Evolutionary conservation across 1,140 invertebrate genomes (phyloP).

Genomic region (Ostrea denselamellosa): DNA sequence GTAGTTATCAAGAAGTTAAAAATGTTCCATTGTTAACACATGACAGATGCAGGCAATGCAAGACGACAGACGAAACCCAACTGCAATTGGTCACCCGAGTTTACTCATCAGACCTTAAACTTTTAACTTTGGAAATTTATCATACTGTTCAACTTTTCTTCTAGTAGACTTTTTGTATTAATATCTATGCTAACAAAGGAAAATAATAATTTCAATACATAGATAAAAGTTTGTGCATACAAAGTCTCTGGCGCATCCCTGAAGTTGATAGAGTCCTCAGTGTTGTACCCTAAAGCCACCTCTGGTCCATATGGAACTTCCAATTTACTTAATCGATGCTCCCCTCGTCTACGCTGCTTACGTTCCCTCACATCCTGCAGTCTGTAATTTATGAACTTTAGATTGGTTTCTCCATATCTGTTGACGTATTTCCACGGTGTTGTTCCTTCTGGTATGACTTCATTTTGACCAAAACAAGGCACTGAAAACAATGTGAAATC

Average conservation of each 20-base stretch:
- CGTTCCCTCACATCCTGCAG: constrained; percentile 54
- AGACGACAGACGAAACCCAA: too few species aligned
- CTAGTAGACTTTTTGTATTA: too few species aligned
- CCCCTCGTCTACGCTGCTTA: not conserved
- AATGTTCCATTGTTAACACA: too few species aligned
- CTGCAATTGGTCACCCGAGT: too few species aligned
- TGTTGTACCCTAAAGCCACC: not conserved
- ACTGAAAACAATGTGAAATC: constrained; percentile 46
- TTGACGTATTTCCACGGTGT: constrained; percentile 54
- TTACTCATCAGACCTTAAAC: not conserved
- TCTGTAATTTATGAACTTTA: constrained; percentile 55
- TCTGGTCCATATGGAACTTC: not conserved
- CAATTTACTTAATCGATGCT: not conserved
- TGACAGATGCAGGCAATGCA: too few species aligned
- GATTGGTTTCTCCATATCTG: constrained; percentile 59
- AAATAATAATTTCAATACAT: too few species aligned
- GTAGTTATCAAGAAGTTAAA: too few species aligned
- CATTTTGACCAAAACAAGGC: constrained; percentile 48
- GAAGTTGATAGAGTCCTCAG: constrained; percentile 34
- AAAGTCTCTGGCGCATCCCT: not conserved
- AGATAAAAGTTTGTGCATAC: not conserved
- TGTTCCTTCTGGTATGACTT: constrained; percentile 47
- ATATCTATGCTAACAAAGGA: too few species aligned
- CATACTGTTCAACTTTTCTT: too few species aligned
- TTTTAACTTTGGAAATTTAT: not conserved